phyloP scores from a whole-genome alignment of 2,888 invertebrate genomes.

The Nudaria mundana region DNA sequence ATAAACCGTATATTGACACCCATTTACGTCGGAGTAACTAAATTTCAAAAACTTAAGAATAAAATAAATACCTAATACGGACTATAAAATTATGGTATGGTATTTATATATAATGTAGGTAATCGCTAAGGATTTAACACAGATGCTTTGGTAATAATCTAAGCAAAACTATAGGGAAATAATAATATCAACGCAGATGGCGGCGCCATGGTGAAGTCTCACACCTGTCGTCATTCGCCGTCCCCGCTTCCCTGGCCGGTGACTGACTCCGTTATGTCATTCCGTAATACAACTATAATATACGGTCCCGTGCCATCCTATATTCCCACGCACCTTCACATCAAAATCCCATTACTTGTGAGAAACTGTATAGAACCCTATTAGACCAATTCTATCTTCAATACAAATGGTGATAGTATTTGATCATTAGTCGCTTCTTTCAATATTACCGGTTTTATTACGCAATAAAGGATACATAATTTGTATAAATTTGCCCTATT shows the following conservation, averaged over 20 bases:
- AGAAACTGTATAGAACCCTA: constrained; percentile 35
- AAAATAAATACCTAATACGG: no score
- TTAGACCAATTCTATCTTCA: constrained; percentile 28
- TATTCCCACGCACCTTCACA: constrained; percentile 65
- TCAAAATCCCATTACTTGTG: constrained; percentile 54
- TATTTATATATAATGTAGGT: no score
- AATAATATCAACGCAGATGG: constrained; percentile 31
- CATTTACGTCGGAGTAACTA: no score
- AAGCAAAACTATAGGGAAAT: neutral
- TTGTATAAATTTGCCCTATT: neutral
- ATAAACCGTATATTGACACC: no score
- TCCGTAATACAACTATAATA: constrained; percentile 62
- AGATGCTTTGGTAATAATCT: constrained; percentile 18
- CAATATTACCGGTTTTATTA: neutral
- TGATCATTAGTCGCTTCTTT: neutral
- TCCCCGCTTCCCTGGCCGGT: constrained; percentile 37
- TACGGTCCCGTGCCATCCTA: constrained; percentile 48
- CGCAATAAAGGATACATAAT: neutral
- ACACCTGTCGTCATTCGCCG: constrained; percentile 48
- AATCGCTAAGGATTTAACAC: no score
- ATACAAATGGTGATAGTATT: constrained; percentile 3
- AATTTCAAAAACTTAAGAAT: no score
- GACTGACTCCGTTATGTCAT: constrained; percentile 66
- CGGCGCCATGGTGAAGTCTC: constrained; percentile 26
- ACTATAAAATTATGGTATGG: no score